Conservation (phyloP, 1,140 invertebrate genomes). For the Solenopsis invicta region DNA sequence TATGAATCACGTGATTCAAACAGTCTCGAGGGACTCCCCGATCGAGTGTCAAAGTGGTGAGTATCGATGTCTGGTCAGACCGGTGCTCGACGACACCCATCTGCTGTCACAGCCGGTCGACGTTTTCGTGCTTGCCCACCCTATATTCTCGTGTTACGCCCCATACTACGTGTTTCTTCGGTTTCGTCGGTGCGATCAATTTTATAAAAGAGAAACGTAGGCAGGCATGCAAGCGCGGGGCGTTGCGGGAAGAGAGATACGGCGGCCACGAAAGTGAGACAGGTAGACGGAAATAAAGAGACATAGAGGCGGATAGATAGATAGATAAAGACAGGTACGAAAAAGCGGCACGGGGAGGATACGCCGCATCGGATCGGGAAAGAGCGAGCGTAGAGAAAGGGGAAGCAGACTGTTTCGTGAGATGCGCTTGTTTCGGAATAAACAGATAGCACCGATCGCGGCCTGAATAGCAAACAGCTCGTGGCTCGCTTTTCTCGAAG, state of each 20-base stretch:
- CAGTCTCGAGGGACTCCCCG: slow-evolving; percentile 41
- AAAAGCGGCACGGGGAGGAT: slow-evolving; percentile 49
- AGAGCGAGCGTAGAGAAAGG: slow-evolving; percentile 51
- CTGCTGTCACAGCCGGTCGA: slow-evolving; percentile 42
- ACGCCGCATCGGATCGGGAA: slow-evolving; percentile 33
- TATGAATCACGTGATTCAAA: slow-evolving; percentile 59
- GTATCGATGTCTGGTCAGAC: slow-evolving; percentile 61
- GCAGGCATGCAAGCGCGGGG: not conserved
- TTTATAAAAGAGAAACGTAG: slow-evolving; percentile 78
- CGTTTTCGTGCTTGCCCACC: slow-evolving; percentile 52
- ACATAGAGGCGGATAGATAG: slow-evolving; percentile 53
- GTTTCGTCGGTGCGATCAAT: slow-evolving; percentile 80
- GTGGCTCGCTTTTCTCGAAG: slow-evolving; percentile 75
- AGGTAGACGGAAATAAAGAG: slow-evolving; percentile 60
- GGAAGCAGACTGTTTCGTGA: slow-evolving; percentile 64
- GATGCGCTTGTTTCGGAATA: slow-evolving; percentile 85
- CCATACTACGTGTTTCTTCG: slow-evolving; percentile 55
- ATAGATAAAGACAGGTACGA: slow-evolving; percentile 58
- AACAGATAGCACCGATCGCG: slow-evolving; percentile 84
- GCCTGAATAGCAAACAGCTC: slow-evolving; percentile 83
- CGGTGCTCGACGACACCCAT: slow-evolving; percentile 37
- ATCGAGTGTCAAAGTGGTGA: slow-evolving; percentile 68
- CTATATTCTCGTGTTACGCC: slow-evolving; percentile 63
- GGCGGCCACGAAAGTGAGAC: slow-evolving; percentile 36
- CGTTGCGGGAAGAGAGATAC: slow-evolving; percentile 26